Percentiles rank a stretch among this genome's conserved stretches.
Evolutionary conservation across 2,888 invertebrate species (phyloP).

Genomic region (Drosophila heteroneura): DNA sequence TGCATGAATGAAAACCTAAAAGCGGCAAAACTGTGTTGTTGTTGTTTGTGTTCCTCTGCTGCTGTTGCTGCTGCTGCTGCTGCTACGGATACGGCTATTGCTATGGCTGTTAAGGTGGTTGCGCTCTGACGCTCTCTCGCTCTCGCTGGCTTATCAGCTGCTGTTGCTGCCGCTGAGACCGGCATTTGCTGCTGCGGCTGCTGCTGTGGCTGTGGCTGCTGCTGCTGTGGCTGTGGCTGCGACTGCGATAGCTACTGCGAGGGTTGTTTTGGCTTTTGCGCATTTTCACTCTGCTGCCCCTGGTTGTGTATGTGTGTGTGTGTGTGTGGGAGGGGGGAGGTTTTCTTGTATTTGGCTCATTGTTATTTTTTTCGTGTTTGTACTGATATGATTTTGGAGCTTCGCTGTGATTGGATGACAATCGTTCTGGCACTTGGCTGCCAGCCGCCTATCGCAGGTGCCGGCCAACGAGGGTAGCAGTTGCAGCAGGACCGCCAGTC

Average conservation of each 20-base stretch:
- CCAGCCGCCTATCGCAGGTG: constrained; percentile 80
- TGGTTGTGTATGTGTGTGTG: neutral
- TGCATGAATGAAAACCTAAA: constrained; percentile 66
- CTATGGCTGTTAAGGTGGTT: constrained; percentile 53
- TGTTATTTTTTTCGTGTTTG: constrained; percentile 12
- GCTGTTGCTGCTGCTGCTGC: constrained; percentile 15
- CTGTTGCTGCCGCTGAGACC: constrained; percentile 58
- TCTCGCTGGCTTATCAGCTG: constrained; percentile 58
- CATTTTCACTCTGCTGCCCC: constrained; percentile 39
- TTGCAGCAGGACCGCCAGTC: constrained; percentile 18
- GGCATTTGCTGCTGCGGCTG: constrained; percentile 48
- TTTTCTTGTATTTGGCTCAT: constrained; percentile 43
- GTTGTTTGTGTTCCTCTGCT: constrained; percentile 21
- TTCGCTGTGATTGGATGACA: constrained; percentile 67
- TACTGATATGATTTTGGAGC: constrained; percentile 52
- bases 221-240: constrained; percentile 21
- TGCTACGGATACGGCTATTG: constrained; percentile 15
- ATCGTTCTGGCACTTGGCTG: constrained; percentile 41
- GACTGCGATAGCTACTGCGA: constrained; percentile 36
- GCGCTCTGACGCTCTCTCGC: constrained; percentile 51
- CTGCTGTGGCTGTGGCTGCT: constrained; percentile 10
- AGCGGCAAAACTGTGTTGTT: constrained; percentile 30
- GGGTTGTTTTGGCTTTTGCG: constrained; percentile 76
- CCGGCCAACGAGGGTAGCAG: constrained; percentile 65
- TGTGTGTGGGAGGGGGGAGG: constrained; percentile 19